Conservation (phyloP, 2,113 vertebrate species). For the Balaenoptera acutorostrata region DNA sequence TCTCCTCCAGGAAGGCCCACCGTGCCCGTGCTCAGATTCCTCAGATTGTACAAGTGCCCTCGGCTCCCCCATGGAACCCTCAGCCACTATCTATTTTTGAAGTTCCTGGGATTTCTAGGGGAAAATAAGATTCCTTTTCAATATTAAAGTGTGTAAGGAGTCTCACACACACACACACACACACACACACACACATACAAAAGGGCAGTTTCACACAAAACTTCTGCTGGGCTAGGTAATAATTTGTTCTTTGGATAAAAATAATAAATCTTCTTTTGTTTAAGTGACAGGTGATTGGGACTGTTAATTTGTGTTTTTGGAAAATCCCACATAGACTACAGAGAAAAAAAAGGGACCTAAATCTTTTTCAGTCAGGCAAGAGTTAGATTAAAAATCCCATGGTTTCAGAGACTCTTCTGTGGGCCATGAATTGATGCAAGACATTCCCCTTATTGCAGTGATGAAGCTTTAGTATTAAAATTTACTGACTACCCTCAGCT, state of each 20-base stretch:
- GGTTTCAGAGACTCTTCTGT: not conserved
- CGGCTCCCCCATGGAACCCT: not conserved
- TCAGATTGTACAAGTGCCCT: not conserved
- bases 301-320: not conserved
- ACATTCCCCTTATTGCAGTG: not conserved
- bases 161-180: not conserved
- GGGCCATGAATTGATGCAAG: not conserved
- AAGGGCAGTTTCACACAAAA: not conserved
- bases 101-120: not conserved
- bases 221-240: not conserved
- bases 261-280: not conserved
- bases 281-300: not conserved
- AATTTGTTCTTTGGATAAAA: not conserved
- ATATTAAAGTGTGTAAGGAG: not conserved
- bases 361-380: not conserved
- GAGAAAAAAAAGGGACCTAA: not conserved
- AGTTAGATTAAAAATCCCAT: not conserved
- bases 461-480: not conserved
- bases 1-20: not conserved
- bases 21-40: not conserved
- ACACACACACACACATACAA: not conserved
- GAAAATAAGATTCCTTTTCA: not conserved
- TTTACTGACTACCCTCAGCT: not conserved
- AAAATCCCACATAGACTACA: not conserved
- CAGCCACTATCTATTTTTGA: not conserved